Conservation (phyloP, 2,888 invertebrate species). For the Saturnia pavonia region DNA sequence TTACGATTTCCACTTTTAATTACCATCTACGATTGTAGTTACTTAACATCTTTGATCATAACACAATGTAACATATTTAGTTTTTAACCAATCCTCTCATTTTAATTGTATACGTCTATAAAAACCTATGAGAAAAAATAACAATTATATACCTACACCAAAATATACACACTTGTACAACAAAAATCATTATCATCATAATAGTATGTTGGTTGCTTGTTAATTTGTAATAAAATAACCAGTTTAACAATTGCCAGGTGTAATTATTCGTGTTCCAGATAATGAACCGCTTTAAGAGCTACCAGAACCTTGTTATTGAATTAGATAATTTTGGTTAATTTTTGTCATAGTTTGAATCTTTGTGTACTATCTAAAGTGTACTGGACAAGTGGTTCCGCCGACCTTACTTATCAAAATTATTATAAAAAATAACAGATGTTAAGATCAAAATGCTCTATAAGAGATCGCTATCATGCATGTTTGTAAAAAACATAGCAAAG, state of each 20-base stretch:
- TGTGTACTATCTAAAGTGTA: too few species aligned
- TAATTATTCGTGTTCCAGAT: constrained; percentile 4
- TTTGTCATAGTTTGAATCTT: not conserved
- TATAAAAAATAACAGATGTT: too few species aligned
- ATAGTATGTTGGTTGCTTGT: not conserved
- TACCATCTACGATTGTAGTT: not conserved
- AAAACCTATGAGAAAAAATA: not conserved
- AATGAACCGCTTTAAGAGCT: constrained; percentile 1
- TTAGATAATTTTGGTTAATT: not conserved
- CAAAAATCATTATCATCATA: not conserved
- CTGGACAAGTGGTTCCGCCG: too few species aligned
- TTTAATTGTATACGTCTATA: not conserved
- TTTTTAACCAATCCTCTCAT: not conserved
- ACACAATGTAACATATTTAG: not conserved
- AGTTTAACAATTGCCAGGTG: not conserved
- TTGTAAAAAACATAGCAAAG: too few species aligned
- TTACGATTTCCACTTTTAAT: too few species aligned
- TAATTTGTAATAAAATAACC: constrained; percentile 1
- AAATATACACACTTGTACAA: not conserved
- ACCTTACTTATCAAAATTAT: too few species aligned
- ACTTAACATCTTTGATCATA: not conserved
- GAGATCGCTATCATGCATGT: too few species aligned
- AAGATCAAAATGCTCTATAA: too few species aligned
- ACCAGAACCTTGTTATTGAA: not conserved
- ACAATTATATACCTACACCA: not conserved